Percentiles rank a stretch among this genome's conserved stretches.
Evolutionary conservation across 1,140 invertebrate genomes (phyloP).

Genomic region (Drosophila kanapiae): DNA sequence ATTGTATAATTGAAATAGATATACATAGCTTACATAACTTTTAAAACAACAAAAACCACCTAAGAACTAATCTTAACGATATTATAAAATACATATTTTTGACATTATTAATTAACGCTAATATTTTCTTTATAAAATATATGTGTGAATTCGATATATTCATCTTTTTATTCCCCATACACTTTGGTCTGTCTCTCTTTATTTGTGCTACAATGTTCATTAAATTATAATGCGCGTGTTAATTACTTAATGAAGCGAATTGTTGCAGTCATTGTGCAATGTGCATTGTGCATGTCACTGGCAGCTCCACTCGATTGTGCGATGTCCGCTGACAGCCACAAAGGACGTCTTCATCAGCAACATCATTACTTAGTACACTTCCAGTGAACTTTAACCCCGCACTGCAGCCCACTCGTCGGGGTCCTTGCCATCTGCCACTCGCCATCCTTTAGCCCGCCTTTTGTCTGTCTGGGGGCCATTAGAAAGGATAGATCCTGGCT

Average conservation of each 20-base stretch:
- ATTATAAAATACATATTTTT: not conserved
- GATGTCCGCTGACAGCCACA: constrained; percentile 57
- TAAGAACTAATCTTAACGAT: not conserved
- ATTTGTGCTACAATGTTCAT: constrained; percentile 62
- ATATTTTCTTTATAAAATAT: not conserved
- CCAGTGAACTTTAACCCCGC: constrained; percentile 28
- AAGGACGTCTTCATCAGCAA: constrained; percentile 59
- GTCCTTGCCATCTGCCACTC: constrained; percentile 14
- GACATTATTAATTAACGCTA: too few species aligned
- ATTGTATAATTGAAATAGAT: not conserved
- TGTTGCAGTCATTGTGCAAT: constrained; percentile 49
- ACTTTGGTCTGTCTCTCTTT: not conserved
- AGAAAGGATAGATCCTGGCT: constrained; percentile 20
- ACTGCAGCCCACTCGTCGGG: constrained; percentile 1
- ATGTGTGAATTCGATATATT: not conserved
- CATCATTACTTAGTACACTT: constrained; percentile 19
- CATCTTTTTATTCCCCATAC: constrained; percentile 1
- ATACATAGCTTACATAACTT: too few species aligned
- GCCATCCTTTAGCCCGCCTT: constrained; percentile 34
- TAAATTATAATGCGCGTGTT: constrained; percentile 71
- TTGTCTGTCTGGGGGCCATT: constrained; percentile 38
- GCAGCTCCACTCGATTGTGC: constrained; percentile 53
- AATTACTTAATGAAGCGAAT: constrained; percentile 80
- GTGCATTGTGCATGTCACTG: constrained; percentile 55
- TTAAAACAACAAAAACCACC: not conserved